Evolutionary conservation across 2,113 vertebrate genomes (phyloP).

Genomic region (Ctenodactylus gundi): DNA sequence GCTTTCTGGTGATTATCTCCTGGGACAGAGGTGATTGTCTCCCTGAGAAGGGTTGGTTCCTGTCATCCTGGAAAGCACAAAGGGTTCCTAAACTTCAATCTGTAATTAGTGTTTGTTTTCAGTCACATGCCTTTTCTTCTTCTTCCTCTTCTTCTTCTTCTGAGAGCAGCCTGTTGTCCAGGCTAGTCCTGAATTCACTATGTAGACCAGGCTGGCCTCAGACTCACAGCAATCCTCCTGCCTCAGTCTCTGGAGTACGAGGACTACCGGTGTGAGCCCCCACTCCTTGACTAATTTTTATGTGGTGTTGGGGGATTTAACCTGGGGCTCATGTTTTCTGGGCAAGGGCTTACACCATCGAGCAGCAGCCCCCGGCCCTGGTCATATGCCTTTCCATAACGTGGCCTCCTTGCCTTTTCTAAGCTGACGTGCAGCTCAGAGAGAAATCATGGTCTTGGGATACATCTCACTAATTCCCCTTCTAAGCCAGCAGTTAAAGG

Average conservation of each 20-base stretch:
- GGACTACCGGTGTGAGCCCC: no score
- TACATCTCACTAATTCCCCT: not conserved
- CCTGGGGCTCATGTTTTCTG: no score
- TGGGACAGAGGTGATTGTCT: not conserved
- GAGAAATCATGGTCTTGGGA: not conserved
- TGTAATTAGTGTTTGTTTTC: slow-evolving; percentile 5
- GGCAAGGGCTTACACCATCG: no score
- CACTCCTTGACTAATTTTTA: no score
- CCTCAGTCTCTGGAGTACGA: no score
- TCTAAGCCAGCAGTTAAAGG: not conserved
- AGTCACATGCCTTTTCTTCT: not conserved
- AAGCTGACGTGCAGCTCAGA: not conserved
- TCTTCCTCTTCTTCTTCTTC: no score
- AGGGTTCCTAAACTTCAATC: not conserved
- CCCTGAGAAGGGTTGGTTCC: not conserved
- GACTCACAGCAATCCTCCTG: no score
- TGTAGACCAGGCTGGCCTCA: no score
- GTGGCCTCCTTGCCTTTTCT: not conserved
- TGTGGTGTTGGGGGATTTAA: no score
- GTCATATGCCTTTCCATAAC: not conserved
- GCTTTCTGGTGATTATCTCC: not conserved
- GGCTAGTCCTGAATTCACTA: no score
- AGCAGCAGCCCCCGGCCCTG: no score
- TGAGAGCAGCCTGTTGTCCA: no score
- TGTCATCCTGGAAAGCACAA: not conserved